Evolutionary conservation across 1,140 invertebrate genomes (phyloP).

Genomic region (Drosophila nebulosa): DNA sequence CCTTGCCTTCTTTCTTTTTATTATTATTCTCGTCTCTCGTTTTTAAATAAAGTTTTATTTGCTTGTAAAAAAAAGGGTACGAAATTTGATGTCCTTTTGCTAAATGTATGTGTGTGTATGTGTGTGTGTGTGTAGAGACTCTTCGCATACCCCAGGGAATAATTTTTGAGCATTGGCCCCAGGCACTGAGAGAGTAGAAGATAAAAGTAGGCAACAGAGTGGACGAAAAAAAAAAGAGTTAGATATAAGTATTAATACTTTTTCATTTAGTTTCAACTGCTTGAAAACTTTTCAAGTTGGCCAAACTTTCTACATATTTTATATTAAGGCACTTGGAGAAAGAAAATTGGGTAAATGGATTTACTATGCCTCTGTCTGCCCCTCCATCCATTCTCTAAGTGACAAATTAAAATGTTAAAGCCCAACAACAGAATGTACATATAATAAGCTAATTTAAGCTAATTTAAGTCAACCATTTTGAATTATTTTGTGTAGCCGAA

Average conservation of each 20-base stretch:
- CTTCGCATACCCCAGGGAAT: slow-evolving; percentile 47
- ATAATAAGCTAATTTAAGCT: slow-evolving; percentile 37
- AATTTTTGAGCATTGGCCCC: slow-evolving; percentile 55
- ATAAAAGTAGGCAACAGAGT: slow-evolving; percentile 2
- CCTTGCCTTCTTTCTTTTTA: background rate
- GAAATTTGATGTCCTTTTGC: slow-evolving; percentile 54
- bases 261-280: slow-evolving; percentile 63
- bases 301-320: slow-evolving; percentile 71
- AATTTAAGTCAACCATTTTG: slow-evolving; percentile 22
- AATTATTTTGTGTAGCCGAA: background rate
- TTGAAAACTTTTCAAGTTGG: slow-evolving; percentile 58
- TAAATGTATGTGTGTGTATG: slow-evolving; percentile 10
- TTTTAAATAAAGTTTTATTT: slow-evolving; percentile 55
- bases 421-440: slow-evolving; percentile 42
- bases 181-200: slow-evolving; percentile 31
- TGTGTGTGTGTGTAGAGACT: slow-evolving; percentile 33
- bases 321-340: slow-evolving; percentile 20
- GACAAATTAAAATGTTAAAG: slow-evolving; percentile 45
- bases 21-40: background rate
- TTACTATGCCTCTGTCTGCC: slow-evolving; percentile 32
- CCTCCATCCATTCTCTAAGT: slow-evolving; percentile 8
- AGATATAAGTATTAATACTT: slow-evolving; percentile 64
- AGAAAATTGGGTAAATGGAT: slow-evolving; percentile 40
- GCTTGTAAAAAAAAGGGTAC: slow-evolving; percentile 47
- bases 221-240: background rate